Base-by-base conservation (phyloP, 2,888 invertebrate genomes). In the Drosophila putrida region DNA sequence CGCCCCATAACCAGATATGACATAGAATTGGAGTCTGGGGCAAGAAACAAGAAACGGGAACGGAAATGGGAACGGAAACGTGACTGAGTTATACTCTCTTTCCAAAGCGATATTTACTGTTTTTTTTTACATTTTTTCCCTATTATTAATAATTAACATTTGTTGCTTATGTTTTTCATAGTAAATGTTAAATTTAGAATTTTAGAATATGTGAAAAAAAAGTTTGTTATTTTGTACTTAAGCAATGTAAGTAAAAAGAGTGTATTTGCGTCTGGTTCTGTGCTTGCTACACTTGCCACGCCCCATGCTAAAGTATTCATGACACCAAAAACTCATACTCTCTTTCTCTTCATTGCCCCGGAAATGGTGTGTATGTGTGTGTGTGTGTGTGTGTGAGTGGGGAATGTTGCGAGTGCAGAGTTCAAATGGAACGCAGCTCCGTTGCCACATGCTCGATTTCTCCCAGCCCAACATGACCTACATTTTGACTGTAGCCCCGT, bases 401-500 rank as follows among this genome's bases (percentile, higher is more conserved):
- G 47, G 20, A 64, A 44, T 57, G 58, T 70, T 69, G 66, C 66
- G 63, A 54, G 71, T 71, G 61, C 75, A 75, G 75, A 69, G 70
- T 65, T 61, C 61, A 69, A 64, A 74, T 74, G 75, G 54, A 64
- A 65, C 76, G 27, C 62, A 63, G 64, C 60, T 57, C 43, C 58
- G 28, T 51, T 39, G 38, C 13, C 62, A 55, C 57, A 39, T 36
- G 67, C 76, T 66, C 51, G 55, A 63, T 53, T 58, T 28, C 58
- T 50, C 65, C 64, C 66, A 73, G 75, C 66, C 77, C 82, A 79
- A 72, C 85, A 79, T 83, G 83, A 83, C 83, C 83, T 83, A 83
- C 83, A 83, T 83, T 83, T 61, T 47, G 63, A 59, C 62, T 64
- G 70, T 67, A 75, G 78, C 58, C 49, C 65, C 62, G 86, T 75